Conservation (phyloP, 1,140 invertebrate genomes). For the Drosophila yakuba region DNA sequence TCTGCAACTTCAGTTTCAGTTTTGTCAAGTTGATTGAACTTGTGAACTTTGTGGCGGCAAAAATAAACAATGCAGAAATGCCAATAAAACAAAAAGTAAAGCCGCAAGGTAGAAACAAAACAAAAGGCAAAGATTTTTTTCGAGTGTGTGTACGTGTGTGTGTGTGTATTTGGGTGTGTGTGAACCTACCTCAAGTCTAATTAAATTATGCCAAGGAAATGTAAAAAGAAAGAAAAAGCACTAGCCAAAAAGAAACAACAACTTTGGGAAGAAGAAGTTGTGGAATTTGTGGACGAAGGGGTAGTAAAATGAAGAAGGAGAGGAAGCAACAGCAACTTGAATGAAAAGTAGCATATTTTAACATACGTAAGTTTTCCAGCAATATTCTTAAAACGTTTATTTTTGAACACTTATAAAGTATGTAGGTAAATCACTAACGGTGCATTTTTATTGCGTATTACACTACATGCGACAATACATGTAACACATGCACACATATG, state of each 20-base stretch:
- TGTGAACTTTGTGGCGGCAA: constrained; percentile 50
- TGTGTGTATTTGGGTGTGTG: too few relatives aligned
- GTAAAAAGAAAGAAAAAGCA: constrained; percentile 7
- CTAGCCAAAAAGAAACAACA: neutral
- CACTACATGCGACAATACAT: neutral
- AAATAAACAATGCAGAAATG: constrained; percentile 14
- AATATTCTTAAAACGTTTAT: too few relatives aligned
- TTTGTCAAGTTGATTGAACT: constrained; percentile 68
- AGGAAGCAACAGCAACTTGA: neutral
- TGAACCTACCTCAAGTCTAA: constrained; percentile 64
- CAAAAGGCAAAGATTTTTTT: constrained; percentile 24
- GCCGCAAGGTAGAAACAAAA: constrained; percentile 21
- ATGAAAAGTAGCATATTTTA: too few relatives aligned
- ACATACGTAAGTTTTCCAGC: too few relatives aligned
- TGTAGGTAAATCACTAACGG: too few relatives aligned
- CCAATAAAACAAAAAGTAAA: constrained; percentile 18
- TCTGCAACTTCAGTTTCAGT: constrained; percentile 53
- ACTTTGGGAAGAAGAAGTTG: neutral
- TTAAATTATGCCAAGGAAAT: constrained; percentile 58
- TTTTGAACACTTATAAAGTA: too few relatives aligned
- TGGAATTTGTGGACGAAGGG: neutral
- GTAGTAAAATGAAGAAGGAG: too few relatives aligned
- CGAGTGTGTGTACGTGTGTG: neutral
- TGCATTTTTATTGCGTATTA: too few relatives aligned
- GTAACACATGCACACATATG: neutral